A percentile compares a stretch with the other conserved stretches of the same genome.
Conservation (phyloP, 2,797 vertebrate species). For the Channa striata region DNA sequence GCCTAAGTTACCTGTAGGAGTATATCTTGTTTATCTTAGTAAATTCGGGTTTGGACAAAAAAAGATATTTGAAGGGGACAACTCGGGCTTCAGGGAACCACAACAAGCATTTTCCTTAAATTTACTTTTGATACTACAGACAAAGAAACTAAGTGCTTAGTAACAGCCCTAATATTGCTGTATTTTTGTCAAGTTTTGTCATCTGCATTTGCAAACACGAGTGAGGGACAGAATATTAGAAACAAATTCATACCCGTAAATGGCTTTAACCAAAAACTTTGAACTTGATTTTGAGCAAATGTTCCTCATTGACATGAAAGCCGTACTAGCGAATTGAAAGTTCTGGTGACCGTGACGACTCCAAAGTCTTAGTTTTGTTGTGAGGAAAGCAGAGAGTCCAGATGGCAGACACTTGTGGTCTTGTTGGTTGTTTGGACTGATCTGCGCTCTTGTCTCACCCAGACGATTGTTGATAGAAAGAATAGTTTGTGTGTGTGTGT, state of each 20-base stretch:
- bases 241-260: not conserved
- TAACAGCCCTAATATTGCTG: no score
- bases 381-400: conserved; percentile 17
- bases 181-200: no score
- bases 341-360: conserved; percentile 7
- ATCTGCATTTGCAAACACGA: no score
- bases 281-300: not conserved
- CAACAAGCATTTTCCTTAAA: no score
- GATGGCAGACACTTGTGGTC: conserved; percentile 36
- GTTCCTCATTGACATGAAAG: not conserved
- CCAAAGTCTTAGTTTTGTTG: conserved; percentile 10
- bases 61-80: no score
- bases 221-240: not conserved
- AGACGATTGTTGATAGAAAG: conserved; percentile 42
- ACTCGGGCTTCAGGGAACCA: no score
- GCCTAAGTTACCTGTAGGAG: no score
- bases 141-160: no score
- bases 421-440: conserved; percentile 45
- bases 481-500: conserved; percentile 40
- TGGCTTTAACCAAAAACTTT: not conserved
- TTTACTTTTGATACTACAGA: no score
- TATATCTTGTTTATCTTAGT: no score
- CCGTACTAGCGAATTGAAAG: conserved; percentile 1
- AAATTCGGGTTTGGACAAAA: no score
- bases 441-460: conserved; percentile 28